phyloP scores from a whole-genome alignment of 2,113 vertebrate species.

The Okapia johnstoni region DNA sequence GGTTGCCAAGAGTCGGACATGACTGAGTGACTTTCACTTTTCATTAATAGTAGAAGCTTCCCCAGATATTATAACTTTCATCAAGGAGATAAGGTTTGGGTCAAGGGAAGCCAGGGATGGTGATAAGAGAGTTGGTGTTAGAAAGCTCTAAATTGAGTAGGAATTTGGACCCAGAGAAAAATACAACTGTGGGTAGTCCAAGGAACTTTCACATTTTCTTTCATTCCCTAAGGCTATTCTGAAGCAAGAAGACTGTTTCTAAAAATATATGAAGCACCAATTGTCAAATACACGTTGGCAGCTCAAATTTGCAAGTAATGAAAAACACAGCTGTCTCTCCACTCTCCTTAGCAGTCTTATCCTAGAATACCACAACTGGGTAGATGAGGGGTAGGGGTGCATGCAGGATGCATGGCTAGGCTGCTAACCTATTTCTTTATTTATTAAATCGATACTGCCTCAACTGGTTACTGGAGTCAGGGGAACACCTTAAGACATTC shows the following conservation, averaged over 20 bases:
- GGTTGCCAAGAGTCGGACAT: background rate
- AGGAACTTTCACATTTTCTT: background rate
- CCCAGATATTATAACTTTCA: background rate
- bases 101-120: background rate
- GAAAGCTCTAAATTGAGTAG: background rate
- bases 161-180: background rate
- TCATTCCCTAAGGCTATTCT: background rate
- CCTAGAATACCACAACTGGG: background rate
- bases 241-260: background rate
- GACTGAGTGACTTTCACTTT: background rate
- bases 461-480: background rate
- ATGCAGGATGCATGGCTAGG: background rate
- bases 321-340: background rate
- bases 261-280: background rate
- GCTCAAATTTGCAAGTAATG: background rate
- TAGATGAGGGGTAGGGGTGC: background rate
- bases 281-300: background rate
- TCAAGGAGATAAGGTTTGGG: background rate
- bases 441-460: background rate
- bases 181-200: background rate
- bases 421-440: background rate
- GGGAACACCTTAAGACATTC: background rate
- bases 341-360: background rate
- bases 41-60: background rate
- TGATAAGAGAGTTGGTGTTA: background rate